These are phyloP conservation scores for Drosophila eugracilis DNA, from an alignment of 1,140 invertebrate genomes.

Conservation along the genomic window DNA sequence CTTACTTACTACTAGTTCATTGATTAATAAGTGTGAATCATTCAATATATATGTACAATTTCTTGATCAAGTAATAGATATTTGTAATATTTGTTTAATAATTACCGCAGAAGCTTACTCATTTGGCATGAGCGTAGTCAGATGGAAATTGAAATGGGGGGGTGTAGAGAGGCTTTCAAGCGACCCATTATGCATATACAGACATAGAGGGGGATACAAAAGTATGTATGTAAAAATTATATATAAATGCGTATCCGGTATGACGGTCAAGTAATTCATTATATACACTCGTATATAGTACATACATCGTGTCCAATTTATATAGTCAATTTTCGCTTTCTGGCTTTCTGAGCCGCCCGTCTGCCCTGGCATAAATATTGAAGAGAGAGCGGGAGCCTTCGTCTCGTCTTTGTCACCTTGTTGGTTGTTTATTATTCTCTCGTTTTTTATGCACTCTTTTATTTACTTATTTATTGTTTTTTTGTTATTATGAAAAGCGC, in stretches of 20 bases:
- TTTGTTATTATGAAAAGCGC: constrained; percentile 46
- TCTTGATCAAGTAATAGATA: not conserved
- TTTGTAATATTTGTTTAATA: constrained; percentile 5
- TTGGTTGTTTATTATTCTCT: constrained; percentile 56
- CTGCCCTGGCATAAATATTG: constrained; percentile 41
- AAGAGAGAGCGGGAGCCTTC: no score
- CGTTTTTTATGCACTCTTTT: constrained; percentile 38
- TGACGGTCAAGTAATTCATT: constrained; percentile 51
- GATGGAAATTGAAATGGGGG: constrained; percentile 4
- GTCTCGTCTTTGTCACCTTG: constrained; percentile 49
- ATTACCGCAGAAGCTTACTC: constrained; percentile 12
- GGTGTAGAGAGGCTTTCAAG: constrained; percentile 2
- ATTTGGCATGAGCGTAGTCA: constrained; percentile 26
- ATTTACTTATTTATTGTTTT: constrained; percentile 60
- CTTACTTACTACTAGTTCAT: constrained; percentile 1
- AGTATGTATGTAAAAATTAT: constrained; percentile 47
- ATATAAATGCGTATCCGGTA: constrained; percentile 59
- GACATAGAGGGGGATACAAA: constrained; percentile 18
- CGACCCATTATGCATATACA: constrained; percentile 36
- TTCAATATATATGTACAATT: not conserved
- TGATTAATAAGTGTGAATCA: not conserved
- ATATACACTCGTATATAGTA: constrained; percentile 21
- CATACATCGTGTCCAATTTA: constrained; percentile 32
- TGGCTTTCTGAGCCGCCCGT: constrained; percentile 25
- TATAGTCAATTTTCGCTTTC: constrained; percentile 36